phyloP scores from a whole-genome alignment of 2,888 invertebrate species.

The Platypus cylindrus region DNA sequence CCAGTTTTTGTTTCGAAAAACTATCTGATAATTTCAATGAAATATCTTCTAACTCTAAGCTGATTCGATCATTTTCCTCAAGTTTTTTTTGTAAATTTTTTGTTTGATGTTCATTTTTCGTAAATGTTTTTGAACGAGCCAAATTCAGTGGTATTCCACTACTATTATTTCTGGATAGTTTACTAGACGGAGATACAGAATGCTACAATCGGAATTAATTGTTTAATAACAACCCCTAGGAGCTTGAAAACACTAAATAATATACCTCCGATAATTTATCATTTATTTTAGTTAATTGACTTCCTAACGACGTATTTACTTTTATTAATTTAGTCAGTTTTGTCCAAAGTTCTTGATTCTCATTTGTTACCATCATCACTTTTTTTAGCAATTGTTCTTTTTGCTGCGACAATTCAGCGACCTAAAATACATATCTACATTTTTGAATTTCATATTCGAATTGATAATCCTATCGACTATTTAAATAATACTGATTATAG shows the following conservation, averaged over 20 bases:
- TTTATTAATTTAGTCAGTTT: constrained; percentile 52
- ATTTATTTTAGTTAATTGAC: constrained; percentile 40
- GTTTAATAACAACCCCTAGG: neutral
- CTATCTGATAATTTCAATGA: constrained; percentile 57
- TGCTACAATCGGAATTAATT: constrained; percentile 2
- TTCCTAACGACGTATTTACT: constrained; percentile 42
- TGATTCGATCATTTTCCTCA: constrained; percentile 38
- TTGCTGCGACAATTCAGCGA: constrained; percentile 58
- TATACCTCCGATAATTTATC: constrained; percentile 35
- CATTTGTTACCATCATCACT: constrained; percentile 67
- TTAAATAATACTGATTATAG: neutral
- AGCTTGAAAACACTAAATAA: too few species aligned
- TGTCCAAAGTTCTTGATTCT: constrained; percentile 70
- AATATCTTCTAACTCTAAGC: constrained; percentile 64
- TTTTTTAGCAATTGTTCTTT: constrained; percentile 66
- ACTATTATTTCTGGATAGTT: too few species aligned
- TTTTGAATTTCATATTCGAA: constrained; percentile 18
- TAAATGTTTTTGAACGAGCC: constrained; percentile 51
- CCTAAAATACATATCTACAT: too few species aligned
- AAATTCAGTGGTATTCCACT: too few species aligned
- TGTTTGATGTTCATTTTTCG: constrained; percentile 50
- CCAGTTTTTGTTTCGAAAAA: constrained; percentile 54
- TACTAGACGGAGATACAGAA: neutral
- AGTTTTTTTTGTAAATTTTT: constrained; percentile 39
- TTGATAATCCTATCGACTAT: constrained; percentile 9